Base-by-base conservation (phyloP, 1,140 invertebrate species). In the Bicyclus anynana region DNA sequence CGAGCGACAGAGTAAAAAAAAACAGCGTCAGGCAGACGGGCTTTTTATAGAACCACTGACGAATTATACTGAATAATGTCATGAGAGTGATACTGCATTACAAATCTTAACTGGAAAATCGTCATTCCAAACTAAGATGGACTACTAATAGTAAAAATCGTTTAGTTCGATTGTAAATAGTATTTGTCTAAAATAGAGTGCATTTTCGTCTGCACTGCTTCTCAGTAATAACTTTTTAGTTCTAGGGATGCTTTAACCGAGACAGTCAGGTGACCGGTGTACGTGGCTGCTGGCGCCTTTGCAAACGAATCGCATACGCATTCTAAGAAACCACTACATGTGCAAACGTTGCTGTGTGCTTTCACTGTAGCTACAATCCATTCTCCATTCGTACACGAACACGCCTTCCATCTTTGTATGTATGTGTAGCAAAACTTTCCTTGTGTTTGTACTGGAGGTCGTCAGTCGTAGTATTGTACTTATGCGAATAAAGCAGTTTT, bases 241-340 rank as follows among this genome's bases (percentile, higher is more conserved):
- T 42, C 26, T 38, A 16, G n/a, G 29, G 29, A 37, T 17, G 23
- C 29, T n/a, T 21, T 23, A 57, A 54, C 51, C 68, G 69, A 71
- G 70, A 74, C 74, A 73, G 71, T 85, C 77, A 82, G 74, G 77
- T 83, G 80, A 81, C 77, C 75, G 72, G 78, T 57, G 71, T 80
- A 75, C 76, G 76, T 74, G 68, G 74, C 60, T 62, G 56, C 67
- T 71, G 77, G 78, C 78, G 81, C 76, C 76, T 75, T 74, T 80
- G 78, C 68, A 83, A 77, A 77, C 73, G 73, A 82, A 79, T 82
- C 72, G 75, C 75, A 80, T 83, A 78, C 73, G n/a, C n/a, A n/a
- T 75, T 74, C 46, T n/a, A n/a, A n/a, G n/a, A 50, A 69, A 52
- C 52, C 49, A 26, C 63, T 55, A 77, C 65, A 77, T 55, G 49